A percentile compares a stretch with the other conserved stretches of the same genome.
These are phyloP conservation scores for Pangasius macronema DNA, from an alignment of 2,797 vertebrate species.

Conservation along the genomic window DNA sequence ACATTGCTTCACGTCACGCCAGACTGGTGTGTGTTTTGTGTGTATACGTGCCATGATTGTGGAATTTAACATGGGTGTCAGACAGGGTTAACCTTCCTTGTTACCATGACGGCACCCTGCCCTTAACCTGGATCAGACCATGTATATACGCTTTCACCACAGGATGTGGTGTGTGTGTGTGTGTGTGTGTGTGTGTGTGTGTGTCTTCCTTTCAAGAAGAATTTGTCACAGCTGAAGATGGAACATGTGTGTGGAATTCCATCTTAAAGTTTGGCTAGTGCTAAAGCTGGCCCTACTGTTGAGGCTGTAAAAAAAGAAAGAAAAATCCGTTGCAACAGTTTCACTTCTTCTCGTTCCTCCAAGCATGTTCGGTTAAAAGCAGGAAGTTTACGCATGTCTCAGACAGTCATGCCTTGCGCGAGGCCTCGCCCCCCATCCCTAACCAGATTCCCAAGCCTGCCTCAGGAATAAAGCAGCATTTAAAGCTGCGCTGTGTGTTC, in stretches of 20 bases:
- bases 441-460: constrained; percentile 41
- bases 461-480: constrained; percentile 58
- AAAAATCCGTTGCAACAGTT: constrained; percentile 9
- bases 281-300: constrained; percentile 33
- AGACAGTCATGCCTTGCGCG: constrained; percentile 14
- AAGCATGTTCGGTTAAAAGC: constrained; percentile 33
- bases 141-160: constrained; percentile 25
- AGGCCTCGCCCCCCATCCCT: background rate
- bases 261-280: constrained; percentile 31
- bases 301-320: constrained; percentile 1
- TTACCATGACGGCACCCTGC: constrained; percentile 47
- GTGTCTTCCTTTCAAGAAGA: constrained; percentile 6
- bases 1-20: constrained; percentile 32
- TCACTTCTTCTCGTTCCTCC: constrained; percentile 2
- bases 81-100: constrained; percentile 40
- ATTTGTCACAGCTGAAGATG: constrained; percentile 28
- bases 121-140: constrained; percentile 58
- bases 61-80: constrained; percentile 8
- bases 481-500: constrained; percentile 50
- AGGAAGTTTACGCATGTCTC: constrained; percentile 22
- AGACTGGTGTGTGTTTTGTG: constrained; percentile 14
- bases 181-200: background rate
- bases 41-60: background rate
- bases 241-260: constrained; percentile 31
- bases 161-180: constrained; percentile 36